Base-by-base conservation (phyloP, 2,888 invertebrate genomes). In the Rhabditoides inermis region DNA sequence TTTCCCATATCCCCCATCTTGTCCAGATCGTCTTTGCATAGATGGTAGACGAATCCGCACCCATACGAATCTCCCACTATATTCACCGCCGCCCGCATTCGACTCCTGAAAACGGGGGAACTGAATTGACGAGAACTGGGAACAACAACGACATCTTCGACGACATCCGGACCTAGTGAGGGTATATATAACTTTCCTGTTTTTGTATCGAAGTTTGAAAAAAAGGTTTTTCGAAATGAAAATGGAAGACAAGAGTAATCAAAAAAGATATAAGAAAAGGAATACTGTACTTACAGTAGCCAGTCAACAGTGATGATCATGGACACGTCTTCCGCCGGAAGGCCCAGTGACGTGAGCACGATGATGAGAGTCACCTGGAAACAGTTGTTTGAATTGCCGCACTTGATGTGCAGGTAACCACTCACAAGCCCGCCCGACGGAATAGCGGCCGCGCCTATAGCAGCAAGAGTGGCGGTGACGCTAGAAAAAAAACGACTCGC, bases 401-500 rank as follows among this genome's bases (percentile, higher is more conserved):
- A n/a, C n/a, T n/a, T n/a, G n/a, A n/a, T n/a, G n/a, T n/a, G n/a
- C n/a, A n/a, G n/a, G n/a, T n/a, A n/a, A n/a, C n/a, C n/a, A n/a
- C n/a, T n/a, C n/a, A n/a, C 64, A 2, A 76, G 53, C 10, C 76
- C 76, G n/a, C 77, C 77, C 1, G 68, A 66, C 2, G 76, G 76
- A 26, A 95, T 90, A 44, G 92, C 91, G 10, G 94, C 92, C 20
- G 94, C 94, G 55, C 95, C 94, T 76, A 95, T 90, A 69, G 91
- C 91, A 1, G 94, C 94, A 50, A 91, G 86, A 1, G 94, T 95
- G 23, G 94, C 91, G 5, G 92, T 92, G 69, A 89, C 86, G 79
- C 91, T 91, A 77, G 58, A 66, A n/a, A n/a, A n/a, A n/a, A n/a
- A n/a, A n/a, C n/a, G n/a, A n/a, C n/a, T n/a, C n/a, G n/a, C n/a